phyloP scores from a whole-genome alignment of 2,113 vertebrate species.

The Naja naja region DNA sequence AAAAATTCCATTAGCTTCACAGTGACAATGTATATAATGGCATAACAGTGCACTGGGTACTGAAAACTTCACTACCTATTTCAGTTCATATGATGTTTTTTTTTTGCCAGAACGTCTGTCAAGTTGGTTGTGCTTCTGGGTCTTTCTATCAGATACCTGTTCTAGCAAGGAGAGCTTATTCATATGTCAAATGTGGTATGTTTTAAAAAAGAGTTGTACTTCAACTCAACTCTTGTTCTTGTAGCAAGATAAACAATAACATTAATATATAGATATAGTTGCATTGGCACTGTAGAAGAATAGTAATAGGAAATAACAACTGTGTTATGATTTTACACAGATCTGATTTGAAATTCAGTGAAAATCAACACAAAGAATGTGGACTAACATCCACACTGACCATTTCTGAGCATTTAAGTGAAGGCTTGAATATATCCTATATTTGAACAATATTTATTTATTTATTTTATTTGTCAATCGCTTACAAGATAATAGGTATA shows the following conservation, averaged over 20 bases:
- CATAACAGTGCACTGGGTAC: slow-evolving; percentile 38
- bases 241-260: not conserved
- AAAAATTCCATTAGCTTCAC: slow-evolving; percentile 65
- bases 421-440: not conserved
- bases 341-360: not conserved
- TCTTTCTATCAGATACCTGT: slow-evolving; percentile 39
- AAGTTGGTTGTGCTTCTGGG: slow-evolving; percentile 34
- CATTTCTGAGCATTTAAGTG: not conserved
- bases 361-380: not conserved
- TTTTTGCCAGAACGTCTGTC: slow-evolving; percentile 42
- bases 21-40: slow-evolving; percentile 53
- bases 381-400: not conserved
- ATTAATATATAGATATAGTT: not conserved
- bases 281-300: not conserved
- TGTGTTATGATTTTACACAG: not conserved
- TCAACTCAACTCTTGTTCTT: not conserved
- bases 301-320: not conserved
- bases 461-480: too few relatives aligned
- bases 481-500: too few relatives aligned
- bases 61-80: slow-evolving; percentile 43
- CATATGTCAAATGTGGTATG: slow-evolving; percentile 40
- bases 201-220: slow-evolving; percentile 4
- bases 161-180: slow-evolving; percentile 28
- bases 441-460: not conserved
- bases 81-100: slow-evolving; percentile 16